Evolutionary conservation across 2,888 invertebrate species (phyloP).

Genomic region (Cheilosia scutellata): DNA sequence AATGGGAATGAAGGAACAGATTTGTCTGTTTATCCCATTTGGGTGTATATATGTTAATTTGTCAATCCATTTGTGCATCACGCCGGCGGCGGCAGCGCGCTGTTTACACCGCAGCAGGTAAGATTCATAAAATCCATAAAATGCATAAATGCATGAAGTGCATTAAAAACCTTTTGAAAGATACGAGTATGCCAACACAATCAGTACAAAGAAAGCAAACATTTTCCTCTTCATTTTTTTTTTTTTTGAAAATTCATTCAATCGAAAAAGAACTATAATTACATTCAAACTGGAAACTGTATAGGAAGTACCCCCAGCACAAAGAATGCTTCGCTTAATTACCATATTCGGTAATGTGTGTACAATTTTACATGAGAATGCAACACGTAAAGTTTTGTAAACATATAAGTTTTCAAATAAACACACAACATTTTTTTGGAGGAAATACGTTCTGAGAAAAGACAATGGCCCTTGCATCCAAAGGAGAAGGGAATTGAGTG

Average conservation of each 20-base stretch:
- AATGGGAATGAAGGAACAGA: neutral
- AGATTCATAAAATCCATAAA: neutral
- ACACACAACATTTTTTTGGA: neutral
- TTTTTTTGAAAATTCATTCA: neutral
- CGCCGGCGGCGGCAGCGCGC: neutral
- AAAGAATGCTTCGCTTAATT: neutral
- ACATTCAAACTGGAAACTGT: neutral
- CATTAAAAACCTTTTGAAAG: neutral
- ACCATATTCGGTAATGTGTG: neutral
- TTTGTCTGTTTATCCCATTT: neutral
- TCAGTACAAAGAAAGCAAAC: neutral
- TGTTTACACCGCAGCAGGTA: neutral
- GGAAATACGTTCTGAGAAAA: neutral
- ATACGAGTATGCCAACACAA: neutral
- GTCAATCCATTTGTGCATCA: slow-evolving; percentile 2
- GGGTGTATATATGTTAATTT: neutral
- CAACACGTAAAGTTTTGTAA: neutral
- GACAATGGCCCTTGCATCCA: neutral
- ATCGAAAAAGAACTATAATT: neutral
- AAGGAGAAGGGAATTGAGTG: neutral
- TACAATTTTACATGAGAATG: neutral
- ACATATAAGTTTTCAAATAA: neutral
- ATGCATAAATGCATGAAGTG: slow-evolving; percentile 3
- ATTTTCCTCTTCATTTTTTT: neutral
- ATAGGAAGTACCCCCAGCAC: neutral